A percentile compares a stretch with the other conserved stretches of the same genome.
Conservation (phyloP, 92 coral and sea anemone genomes). For the Bergia puertoricense region DNA sequence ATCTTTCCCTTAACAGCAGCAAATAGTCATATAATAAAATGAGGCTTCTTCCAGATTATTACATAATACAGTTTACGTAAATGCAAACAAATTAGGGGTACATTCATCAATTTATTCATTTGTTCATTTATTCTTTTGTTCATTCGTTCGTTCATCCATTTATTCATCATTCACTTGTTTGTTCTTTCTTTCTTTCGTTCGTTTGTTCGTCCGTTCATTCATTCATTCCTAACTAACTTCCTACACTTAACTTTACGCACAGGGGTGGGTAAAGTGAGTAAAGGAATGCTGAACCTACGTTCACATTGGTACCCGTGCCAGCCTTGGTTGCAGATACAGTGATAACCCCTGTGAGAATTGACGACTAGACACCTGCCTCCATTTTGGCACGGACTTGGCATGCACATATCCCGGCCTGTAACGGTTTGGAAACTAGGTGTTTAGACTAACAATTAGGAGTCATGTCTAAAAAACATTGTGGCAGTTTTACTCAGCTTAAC, state of each 20-base stretch:
- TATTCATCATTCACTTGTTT: too few relatives aligned
- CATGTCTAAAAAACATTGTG: too few relatives aligned
- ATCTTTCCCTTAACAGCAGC: slow-evolving; percentile 58
- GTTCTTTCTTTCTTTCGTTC: too few relatives aligned
- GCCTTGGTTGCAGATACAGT: slow-evolving; percentile 90
- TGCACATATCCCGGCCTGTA: slow-evolving; percentile 76
- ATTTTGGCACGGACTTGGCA: slow-evolving; percentile 90
- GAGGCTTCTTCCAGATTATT: not conserved
- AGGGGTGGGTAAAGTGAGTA: not conserved
- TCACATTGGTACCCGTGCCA: slow-evolving; percentile 95
- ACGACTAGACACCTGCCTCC: slow-evolving; percentile 90
- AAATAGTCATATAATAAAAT: not conserved
- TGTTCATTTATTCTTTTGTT: too few relatives aligned
- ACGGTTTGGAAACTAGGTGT: not conserved
- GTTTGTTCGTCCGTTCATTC: not conserved
- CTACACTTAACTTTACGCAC: not conserved
- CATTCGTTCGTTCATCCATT: too few relatives aligned
- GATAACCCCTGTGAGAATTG: slow-evolving; percentile 84
- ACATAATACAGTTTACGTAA: not conserved
- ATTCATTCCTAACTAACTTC: not conserved
- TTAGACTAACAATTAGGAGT: too few relatives aligned
- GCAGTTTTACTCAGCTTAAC: not conserved
- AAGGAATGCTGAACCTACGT: slow-evolving; percentile 64
- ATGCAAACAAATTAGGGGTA: not conserved
- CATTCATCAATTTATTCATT: not conserved